Percentiles rank a stretch among this genome's conserved stretches.
Conservation (phyloP, 2,888 invertebrate species). For the Agonum fuliginosum region DNA sequence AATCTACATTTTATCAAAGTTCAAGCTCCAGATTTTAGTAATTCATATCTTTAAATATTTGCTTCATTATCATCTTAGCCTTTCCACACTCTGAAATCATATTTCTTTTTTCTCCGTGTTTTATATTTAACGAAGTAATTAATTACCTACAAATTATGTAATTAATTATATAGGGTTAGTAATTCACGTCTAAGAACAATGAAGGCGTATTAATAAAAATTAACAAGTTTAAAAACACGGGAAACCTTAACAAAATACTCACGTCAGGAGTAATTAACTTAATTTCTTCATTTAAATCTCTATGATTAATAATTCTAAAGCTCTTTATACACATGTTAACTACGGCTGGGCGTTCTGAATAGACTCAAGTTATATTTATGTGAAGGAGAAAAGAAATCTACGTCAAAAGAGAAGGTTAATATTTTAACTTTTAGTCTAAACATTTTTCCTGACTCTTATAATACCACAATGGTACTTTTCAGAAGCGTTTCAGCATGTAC, state of each 20-base stretch:
- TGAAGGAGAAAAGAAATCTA: neutral
- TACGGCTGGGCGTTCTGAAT: neutral
- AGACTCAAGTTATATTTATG: conserved; percentile 8
- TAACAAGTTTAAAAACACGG: conserved; percentile 8
- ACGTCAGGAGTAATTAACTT: conserved; percentile 13
- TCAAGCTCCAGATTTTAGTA: too few relatives aligned
- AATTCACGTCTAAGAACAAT: conserved; percentile 31
- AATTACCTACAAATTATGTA: conserved; percentile 19
- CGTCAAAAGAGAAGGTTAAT: neutral
- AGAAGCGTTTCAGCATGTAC: too few relatives aligned
- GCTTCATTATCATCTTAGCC: too few relatives aligned
- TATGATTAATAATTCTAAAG: conserved; percentile 19
- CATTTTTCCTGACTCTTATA: neutral
- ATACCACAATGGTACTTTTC: too few relatives aligned
- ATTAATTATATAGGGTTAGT: conserved; percentile 1
- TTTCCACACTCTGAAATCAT: neutral
- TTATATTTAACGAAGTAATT: conserved; percentile 1
- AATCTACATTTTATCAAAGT: too few relatives aligned
- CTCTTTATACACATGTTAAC: conserved; percentile 25
- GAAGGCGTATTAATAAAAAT: conserved; percentile 32
- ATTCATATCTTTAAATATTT: too few relatives aligned
- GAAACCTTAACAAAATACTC: conserved; percentile 15
- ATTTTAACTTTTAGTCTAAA: conserved; percentile 10
- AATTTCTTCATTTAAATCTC: conserved; percentile 25
- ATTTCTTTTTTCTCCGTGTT: neutral